Conservation (phyloP, 2,113 vertebrate species). For the Platysteira castanea region DNA sequence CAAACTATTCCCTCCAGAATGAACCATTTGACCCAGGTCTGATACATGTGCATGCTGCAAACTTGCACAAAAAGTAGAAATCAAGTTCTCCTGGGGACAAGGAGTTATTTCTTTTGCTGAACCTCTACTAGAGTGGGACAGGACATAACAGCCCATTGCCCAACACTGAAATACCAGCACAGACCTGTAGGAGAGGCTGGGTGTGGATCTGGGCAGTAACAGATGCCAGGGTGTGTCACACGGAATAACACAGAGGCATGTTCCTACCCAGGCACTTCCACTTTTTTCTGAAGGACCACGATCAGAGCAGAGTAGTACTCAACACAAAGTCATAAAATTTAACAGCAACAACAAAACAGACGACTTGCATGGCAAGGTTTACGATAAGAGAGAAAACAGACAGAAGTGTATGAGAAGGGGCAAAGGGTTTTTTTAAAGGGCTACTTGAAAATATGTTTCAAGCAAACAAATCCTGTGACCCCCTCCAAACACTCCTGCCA, state of each 20-base stretch:
- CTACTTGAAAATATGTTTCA: constrained; percentile 13
- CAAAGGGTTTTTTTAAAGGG: neutral
- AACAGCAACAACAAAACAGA: neutral
- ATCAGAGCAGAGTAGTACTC: neutral
- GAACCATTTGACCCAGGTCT: neutral
- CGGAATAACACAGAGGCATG: neutral
- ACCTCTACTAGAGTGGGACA: neutral
- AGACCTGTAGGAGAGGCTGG: neutral
- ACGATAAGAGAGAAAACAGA: neutral
- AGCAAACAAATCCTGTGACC: neutral
- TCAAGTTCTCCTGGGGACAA: neutral
- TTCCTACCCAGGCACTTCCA: neutral
- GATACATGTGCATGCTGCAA: neutral
- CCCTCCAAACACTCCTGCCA: neutral
- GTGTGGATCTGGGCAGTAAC: neutral
- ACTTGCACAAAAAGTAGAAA: neutral
- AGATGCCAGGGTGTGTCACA: neutral
- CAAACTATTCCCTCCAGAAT: neutral
- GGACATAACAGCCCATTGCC: neutral
- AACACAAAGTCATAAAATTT: neutral
- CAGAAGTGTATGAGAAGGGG: neutral
- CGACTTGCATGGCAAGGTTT: neutral
- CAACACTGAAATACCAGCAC: neutral
- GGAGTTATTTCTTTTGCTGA: neutral
- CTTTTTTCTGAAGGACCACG: neutral